Conservation (phyloP, 92 coral and sea anemone species). For the Porites lobata region DNA sequence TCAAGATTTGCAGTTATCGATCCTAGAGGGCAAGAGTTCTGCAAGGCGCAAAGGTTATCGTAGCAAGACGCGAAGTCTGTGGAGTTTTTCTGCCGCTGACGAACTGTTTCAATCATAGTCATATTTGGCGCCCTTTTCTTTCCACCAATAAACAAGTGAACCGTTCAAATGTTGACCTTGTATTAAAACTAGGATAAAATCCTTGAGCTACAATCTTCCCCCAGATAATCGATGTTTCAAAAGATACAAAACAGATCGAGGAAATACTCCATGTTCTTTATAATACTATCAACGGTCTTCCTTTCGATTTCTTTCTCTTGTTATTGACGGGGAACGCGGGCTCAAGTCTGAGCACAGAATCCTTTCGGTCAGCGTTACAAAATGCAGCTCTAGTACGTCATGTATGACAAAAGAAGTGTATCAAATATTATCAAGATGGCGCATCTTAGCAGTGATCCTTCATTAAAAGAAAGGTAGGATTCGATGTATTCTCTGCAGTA, state of each 20-base stretch:
- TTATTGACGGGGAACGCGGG: constrained; percentile 28
- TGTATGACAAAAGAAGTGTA: not conserved
- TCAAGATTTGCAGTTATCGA: constrained; percentile 92
- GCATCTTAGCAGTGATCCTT: constrained; percentile 86
- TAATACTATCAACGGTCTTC: constrained; percentile 43
- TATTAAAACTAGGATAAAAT: not conserved
- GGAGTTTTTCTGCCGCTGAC: constrained; percentile 91
- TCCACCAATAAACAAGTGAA: not conserved
- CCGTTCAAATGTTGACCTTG: not conserved
- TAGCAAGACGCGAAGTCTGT: constrained; percentile 89
- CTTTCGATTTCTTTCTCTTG: not conserved
- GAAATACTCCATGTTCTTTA: not conserved
- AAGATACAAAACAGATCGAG: not conserved
- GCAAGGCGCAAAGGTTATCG: constrained; percentile 96
- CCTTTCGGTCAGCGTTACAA: constrained; percentile 37
- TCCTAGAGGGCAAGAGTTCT: constrained; percentile 95
- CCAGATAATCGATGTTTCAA: not conserved
- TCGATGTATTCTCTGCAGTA: not conserved
- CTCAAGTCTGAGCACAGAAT: constrained; percentile 12
- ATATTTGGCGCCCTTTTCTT: constrained; percentile 40
- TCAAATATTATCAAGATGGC: constrained; percentile 82
- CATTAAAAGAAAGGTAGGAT: constrained; percentile 88
- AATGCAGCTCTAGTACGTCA: no score
- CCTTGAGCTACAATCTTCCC: not conserved
- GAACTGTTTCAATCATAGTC: constrained; percentile 98